A percentile compares a stretch with the other conserved stretches of the same genome.
These are phyloP conservation scores for Daphoenositta chrysoptera DNA, from an alignment of 2,113 vertebrate species.

Conservation along the genomic window DNA sequence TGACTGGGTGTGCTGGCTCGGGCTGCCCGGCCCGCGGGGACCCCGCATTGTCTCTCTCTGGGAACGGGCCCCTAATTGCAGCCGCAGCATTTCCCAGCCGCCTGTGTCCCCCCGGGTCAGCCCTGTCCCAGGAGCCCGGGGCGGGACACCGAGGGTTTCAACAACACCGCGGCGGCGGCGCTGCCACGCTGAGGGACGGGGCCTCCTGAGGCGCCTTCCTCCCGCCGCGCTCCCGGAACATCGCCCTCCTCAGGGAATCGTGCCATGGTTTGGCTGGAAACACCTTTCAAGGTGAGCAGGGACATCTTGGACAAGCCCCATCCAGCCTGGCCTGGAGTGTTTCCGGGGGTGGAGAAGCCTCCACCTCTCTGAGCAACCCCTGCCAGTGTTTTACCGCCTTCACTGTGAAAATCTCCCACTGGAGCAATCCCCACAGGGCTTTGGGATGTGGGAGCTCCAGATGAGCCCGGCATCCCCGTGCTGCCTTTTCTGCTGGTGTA, in stretches of 20 bases:
- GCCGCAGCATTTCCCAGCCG: not conserved
- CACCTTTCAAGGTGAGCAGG: not conserved
- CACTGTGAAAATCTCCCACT: not conserved
- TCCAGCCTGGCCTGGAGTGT: not conserved
- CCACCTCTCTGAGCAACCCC: too few species aligned
- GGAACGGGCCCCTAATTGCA: slow-evolving; percentile 44
- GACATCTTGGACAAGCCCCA: not conserved
- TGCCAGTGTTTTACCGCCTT: not conserved
- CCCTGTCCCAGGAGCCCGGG: not conserved
- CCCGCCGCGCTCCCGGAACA: not conserved
- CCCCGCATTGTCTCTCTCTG: slow-evolving; percentile 37
- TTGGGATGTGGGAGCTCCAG: not conserved
- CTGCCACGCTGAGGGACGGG: not conserved
- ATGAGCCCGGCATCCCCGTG: not conserved
- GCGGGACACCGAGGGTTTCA: not conserved
- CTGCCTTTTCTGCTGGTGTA: not conserved
- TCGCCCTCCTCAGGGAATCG: not conserved
- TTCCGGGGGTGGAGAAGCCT: not conserved
- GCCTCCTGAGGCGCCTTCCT: slow-evolving; percentile 39
- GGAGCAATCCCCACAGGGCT: accelerated
- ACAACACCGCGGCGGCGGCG: not conserved
- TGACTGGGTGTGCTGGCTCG: slow-evolving; percentile 27
- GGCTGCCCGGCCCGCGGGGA: not conserved
- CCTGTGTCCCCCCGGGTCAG: slow-evolving; percentile 10
- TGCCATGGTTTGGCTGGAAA: not conserved